phyloP scores from a whole-genome alignment of 1,140 invertebrate genomes.

The Leptinotarsa defecta region DNA sequence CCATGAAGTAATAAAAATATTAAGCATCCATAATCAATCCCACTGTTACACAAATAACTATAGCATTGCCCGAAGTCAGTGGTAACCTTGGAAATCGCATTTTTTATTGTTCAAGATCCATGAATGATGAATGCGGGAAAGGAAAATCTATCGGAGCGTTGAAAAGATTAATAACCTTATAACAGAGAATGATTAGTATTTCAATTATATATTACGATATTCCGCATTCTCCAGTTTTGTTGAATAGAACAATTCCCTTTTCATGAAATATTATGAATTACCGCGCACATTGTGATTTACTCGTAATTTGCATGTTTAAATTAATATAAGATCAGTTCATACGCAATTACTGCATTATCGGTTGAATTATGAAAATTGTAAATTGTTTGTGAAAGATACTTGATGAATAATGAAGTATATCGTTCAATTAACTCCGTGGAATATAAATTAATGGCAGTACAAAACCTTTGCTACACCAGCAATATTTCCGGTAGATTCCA shows the following conservation, averaged over 20 bases:
- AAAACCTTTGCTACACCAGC: not conserved
- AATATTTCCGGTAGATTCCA: too few relatives aligned
- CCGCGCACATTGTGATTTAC: conserved; percentile 2
- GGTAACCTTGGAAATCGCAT: not conserved
- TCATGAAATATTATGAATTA: conserved; percentile 1
- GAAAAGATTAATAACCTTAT: not conserved
- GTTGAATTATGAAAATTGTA: conserved; percentile 1
- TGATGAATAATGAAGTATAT: not conserved
- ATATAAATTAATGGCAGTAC: not conserved
- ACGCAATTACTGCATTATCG: conserved; percentile 7
- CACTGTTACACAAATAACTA: not conserved
- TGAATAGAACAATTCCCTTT: not conserved
- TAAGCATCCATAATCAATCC: not conserved
- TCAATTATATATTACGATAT: conserved; percentile 7
- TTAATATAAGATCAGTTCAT: conserved; percentile 1
- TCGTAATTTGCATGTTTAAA: conserved; percentile 21
- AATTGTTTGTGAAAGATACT: not conserved
- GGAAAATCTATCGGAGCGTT: conserved; percentile 5
- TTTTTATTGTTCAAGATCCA: not conserved
- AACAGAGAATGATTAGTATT: not conserved
- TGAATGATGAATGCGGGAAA: not conserved
- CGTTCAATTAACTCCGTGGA: too few relatives aligned
- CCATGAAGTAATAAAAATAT: too few relatives aligned
- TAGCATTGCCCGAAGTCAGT: not conserved
- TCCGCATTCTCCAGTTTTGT: not conserved